Evolutionary conservation across 2,113 vertebrate species (phyloP), one percentile per base, ranked within the genome.

Genomic region (Jaculus jaculus): DNA sequence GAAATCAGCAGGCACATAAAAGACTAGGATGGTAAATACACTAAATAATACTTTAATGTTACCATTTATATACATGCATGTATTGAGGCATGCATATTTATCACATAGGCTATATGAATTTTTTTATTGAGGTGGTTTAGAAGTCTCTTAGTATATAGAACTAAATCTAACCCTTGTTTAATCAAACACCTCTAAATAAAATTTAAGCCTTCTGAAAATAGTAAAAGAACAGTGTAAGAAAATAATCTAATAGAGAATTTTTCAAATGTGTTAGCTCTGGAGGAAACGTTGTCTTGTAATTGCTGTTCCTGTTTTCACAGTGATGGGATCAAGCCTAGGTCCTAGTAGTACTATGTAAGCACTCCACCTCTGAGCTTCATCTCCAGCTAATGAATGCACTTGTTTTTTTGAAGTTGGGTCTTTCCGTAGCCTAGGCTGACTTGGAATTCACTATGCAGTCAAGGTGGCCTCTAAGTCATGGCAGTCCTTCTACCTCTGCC

Each of bases 191-290:
- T 69, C n/a, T 90, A 13, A 65, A 65, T 66, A 93, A 87, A 83
- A 58, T 42, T 84, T 83, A 83, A 92, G 65, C 23, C 5, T 84
- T 87, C 37, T 88, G 60, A 79, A 80, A 90, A 74, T 65, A 83
- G 87, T 37, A 28, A 83, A 94, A 58, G 17, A 71, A 42, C 66
- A 60, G 7, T 26, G 39, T 34, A 63, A 42, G 0, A 86, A 80
- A 87, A 83, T 63, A 79, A 65, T 28, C 51, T 8, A 93, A 86
- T 83, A 71, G 65, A 23, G 6, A 47, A 73, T 81, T 88, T 68
- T 65, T 69, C 37, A 92, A 90, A 51, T 32, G 47, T 60, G 23
- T 81, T 85, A 81, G 23, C 32, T 90, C 51, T 80, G 30, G 16
- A 89, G 8, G 84, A n/a, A n/a, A 12, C 51, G 2, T 26, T 66